Percentiles rank a stretch among this genome's conserved stretches.
Conservation (phyloP, 2,888 invertebrate genomes). For the Cephalotes varians region DNA sequence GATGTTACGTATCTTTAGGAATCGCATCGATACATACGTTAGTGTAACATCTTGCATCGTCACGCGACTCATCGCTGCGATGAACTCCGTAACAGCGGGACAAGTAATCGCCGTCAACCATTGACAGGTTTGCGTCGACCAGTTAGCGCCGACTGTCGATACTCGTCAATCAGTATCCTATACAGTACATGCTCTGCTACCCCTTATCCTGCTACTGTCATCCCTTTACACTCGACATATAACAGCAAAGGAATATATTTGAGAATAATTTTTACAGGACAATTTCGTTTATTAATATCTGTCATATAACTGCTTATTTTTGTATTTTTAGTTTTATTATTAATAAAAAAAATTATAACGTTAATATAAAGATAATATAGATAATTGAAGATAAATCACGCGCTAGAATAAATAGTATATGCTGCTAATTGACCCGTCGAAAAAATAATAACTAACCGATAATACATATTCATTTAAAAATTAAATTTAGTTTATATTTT, state of each 20-base stretch:
- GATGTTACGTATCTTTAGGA: conserved; percentile 2
- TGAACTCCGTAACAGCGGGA: conserved; percentile 63
- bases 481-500: conserved; percentile 6
- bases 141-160: conserved; percentile 73
- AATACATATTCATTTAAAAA: neutral
- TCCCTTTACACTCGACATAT: conserved; percentile 34
- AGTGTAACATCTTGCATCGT: conserved; percentile 58
- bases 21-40: conserved; percentile 48
- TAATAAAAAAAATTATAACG: neutral
- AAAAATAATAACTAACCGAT: neutral
- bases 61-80: conserved; percentile 59
- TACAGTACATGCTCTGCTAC: conserved; percentile 58
- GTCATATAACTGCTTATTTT: neutral
- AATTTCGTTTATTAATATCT: neutral
- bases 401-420: neutral
- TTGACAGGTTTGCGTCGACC: conserved; percentile 64
- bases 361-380: neutral
- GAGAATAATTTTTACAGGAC: neutral
- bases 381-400: neutral
- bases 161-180: conserved; percentile 70
- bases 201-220: conserved; percentile 43
- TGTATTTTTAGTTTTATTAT: neutral
- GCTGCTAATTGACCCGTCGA: neutral
- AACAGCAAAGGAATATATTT: conserved; percentile 10
- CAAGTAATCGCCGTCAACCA: conserved; percentile 70